These are phyloP conservation scores for Condylura cristata DNA, from an alignment of 2,113 vertebrate genomes.

Conservation along the genomic window DNA sequence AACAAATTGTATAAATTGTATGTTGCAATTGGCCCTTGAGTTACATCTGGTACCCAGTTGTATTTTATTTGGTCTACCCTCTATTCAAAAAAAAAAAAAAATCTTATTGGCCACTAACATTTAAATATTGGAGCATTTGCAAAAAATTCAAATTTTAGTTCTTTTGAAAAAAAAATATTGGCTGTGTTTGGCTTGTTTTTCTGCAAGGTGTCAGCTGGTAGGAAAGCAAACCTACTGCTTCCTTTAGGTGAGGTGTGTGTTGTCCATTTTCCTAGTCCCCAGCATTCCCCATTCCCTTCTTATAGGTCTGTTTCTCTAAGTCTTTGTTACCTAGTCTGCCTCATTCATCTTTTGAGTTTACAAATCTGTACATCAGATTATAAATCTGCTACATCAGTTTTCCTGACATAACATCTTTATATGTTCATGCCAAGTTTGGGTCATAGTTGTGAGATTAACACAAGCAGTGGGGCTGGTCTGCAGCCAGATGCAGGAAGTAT, in stretches of 20 bases:
- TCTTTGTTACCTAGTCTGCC: not conserved
- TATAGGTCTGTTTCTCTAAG: not conserved
- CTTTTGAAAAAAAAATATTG: not conserved
- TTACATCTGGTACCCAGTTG: conserved; percentile 49
- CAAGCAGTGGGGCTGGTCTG: accelerated
- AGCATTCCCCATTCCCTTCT: not conserved
- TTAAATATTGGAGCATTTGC: conserved; percentile 34
- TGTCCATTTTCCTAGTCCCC: not conserved
- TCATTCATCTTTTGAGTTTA: not conserved
- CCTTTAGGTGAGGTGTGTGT: not conserved
- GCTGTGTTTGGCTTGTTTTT: not conserved
- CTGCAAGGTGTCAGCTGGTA: not conserved
- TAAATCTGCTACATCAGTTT: not conserved
- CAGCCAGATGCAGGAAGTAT: not conserved
- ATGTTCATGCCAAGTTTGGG: not conserved
- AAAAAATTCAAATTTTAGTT: conserved; percentile 9
- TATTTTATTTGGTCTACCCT: conserved; percentile 46
- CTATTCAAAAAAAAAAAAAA: conserved; percentile 41
- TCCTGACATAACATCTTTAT: not conserved
- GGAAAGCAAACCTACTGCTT: not conserved
- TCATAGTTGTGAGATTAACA: not conserved
- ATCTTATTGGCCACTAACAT: conserved; percentile 22
- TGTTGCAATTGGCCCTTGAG: conserved; percentile 5
- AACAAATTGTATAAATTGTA: conserved; percentile 17
- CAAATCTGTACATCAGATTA: too few species aligned